Base-by-base conservation (phyloP, 2,113 vertebrate genomes). In the Phoenicopterus ruber region DNA sequence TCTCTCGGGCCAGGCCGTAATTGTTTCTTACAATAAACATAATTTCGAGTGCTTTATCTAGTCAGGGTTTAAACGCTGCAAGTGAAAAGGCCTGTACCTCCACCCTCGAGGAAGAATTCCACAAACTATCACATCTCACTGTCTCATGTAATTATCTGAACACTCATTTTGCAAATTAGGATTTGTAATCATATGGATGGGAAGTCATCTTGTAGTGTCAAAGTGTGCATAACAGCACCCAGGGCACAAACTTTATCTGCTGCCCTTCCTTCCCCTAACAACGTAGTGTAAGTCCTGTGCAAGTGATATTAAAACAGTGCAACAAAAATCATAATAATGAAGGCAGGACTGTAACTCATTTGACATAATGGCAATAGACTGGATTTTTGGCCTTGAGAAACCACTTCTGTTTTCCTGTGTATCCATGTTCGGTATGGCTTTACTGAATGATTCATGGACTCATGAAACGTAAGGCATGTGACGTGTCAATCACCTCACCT, bases 141-240 rank as follows among this genome's bases (percentile, higher is more conserved):
- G 32, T 58, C 91, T 93, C 32, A 7, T 8, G 10, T 74, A 97
- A 93, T 89, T 80, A 97, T 73, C 79, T 70, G 66, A 95, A 62
- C 66, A 82, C 42, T n/a, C 58, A 88, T 83, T 91, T 93, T 72
- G 67, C 50, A 94, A 89, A 95, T 96, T 73, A 89, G 73, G 34
- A 77, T 62, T 42, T 70, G 49, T 52, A 92, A 90, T 88, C 25
- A 1, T 61, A 73, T 94, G 66, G 87, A 87, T 54, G 62, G 54
- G 50, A 85, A 82, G 62, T 80, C 1, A 62, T 89, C 95, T 91
- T 42, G 20, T 50, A 85, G 73, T 73, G 73, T 66, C 73, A 69
- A 83, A 74, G 62, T 18, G 38, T 29, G 47, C 0, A 0, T 34
- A 93, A 67, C 61, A 63, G 38, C 61, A 85, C 28, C 85, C 40